These are phyloP conservation scores for Amphipyra berbera DNA, from an alignment of 2,888 invertebrate species.

Conservation along the genomic window DNA sequence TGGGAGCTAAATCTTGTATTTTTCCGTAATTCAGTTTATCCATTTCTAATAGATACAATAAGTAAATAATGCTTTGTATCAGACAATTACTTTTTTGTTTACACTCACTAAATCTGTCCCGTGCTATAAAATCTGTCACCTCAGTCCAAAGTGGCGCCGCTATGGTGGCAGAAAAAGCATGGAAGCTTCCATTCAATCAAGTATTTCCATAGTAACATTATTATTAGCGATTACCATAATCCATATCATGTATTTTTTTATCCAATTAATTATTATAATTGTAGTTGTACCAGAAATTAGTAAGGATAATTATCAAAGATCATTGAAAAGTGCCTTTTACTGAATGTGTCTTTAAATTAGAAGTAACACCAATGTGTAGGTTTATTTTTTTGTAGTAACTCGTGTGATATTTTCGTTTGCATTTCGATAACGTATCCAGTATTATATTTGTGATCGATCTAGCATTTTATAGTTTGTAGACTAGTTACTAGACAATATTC, in stretches of 20 bases:
- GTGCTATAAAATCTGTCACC: too few relatives aligned
- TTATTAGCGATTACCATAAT: conserved; percentile 11
- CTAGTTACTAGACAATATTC: conserved; percentile 26
- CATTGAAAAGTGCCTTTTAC: conserved; percentile 61
- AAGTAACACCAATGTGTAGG: conserved; percentile 31
- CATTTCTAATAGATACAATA: too few relatives aligned
- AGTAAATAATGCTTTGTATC: too few relatives aligned
- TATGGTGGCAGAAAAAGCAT: too few relatives aligned
- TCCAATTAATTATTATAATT: conserved; percentile 9
- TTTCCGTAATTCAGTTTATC: too few relatives aligned
- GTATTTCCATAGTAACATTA: conserved; percentile 5
- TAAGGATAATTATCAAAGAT: conserved; percentile 20
- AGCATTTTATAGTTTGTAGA: conserved; percentile 45
- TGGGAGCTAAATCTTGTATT: too few relatives aligned
- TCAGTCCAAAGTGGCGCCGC: too few relatives aligned
- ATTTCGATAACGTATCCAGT: conserved; percentile 74
- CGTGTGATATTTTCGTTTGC: conserved; percentile 74
- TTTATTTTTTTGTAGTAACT: conserved; percentile 40
- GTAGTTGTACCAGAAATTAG: conserved; percentile 11
- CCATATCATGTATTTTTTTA: conserved; percentile 3
- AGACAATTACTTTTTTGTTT: too few relatives aligned
- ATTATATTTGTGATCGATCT: conserved; percentile 72
- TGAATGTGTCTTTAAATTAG: conserved; percentile 58
- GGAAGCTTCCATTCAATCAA: not conserved
- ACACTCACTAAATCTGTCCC: too few relatives aligned